Evolutionary conservation across 2,113 vertebrate genomes (phyloP).

Genomic region (Mirza zaza): DNA sequence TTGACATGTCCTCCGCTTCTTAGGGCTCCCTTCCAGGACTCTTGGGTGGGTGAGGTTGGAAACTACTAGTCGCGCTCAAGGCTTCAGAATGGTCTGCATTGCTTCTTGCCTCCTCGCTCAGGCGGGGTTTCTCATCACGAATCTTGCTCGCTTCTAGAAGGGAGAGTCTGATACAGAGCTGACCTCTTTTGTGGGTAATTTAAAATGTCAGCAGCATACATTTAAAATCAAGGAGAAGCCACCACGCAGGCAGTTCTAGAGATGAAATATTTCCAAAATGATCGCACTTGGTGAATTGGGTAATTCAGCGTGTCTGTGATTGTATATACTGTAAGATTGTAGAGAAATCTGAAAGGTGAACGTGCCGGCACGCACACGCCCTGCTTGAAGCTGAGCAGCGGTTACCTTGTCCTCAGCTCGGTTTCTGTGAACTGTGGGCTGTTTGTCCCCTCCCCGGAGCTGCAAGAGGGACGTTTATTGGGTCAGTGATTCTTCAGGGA

Average conservation of each 20-base stretch:
- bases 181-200: not conserved
- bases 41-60: not conserved
- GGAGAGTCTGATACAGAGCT: not conserved
- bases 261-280: not conserved
- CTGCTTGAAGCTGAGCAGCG: rapidly evolving
- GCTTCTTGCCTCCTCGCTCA: not conserved
- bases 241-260: not conserved
- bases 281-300: not conserved
- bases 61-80: rapidly evolving
- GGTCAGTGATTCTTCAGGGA: not conserved
- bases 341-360: not conserved
- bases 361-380: rapidly evolving
- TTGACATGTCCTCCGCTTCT: not conserved
- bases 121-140: not conserved
- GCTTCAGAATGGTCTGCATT: not conserved
- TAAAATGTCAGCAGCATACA: constrained; percentile 17
- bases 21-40: not conserved
- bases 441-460: not conserved
- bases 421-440: not conserved
- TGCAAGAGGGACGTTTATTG: not conserved
- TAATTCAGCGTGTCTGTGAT: not conserved
- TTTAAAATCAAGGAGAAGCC: not conserved
- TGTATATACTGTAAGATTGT: not conserved
- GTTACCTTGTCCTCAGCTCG: not conserved
- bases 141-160: not conserved